These are phyloP conservation scores for Caenorhabditis inopinata DNA, from an alignment of 1,140 invertebrate genomes.

Conservation along the genomic window DNA sequence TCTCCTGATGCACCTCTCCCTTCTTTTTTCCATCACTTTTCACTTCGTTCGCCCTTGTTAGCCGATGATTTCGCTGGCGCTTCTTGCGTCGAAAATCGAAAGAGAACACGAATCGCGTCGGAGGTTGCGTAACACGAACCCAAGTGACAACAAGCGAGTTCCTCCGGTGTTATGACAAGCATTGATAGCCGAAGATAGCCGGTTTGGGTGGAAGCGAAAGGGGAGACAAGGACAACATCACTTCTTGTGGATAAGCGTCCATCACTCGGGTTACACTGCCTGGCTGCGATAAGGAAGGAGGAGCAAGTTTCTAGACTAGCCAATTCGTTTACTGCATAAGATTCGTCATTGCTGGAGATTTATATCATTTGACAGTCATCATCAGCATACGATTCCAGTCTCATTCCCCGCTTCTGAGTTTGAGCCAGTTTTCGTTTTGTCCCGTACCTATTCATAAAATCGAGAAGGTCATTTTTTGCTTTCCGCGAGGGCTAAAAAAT, in stretches of 20 bases:
- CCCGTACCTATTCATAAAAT: no score
- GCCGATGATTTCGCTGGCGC: neutral
- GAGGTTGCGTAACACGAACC: neutral
- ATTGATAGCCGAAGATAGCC: neutral
- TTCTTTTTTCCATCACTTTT: neutral
- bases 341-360: no score
- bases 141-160: conserved; percentile 20
- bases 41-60: neutral
- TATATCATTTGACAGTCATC: no score
- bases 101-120: neutral
- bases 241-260: neutral
- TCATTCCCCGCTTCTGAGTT: no score
- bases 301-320: no score
- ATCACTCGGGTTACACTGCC: no score
- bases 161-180: neutral
- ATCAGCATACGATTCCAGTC: no score
- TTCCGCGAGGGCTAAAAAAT: no score
- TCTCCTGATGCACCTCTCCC: neutral
- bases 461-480: no score
- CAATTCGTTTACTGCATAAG: no score
- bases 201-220: neutral
- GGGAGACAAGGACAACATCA: neutral
- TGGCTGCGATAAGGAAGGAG: no score
- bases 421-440: no score
- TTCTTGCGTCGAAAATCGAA: neutral